Base-by-base conservation (phyloP, 2,888 invertebrate species). In the Xylocampa areola region DNA sequence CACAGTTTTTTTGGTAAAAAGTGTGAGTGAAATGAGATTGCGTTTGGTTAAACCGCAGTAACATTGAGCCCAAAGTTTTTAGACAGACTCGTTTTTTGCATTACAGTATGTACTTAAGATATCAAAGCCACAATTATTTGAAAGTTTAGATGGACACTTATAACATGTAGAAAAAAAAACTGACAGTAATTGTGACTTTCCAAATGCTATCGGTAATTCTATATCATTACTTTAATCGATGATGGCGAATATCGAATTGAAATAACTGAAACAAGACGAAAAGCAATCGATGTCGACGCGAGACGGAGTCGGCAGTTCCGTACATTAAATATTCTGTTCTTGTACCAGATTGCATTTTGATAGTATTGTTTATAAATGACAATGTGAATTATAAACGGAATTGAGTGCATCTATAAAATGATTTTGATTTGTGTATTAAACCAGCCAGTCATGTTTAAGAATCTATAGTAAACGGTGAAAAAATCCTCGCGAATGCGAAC, bases 141-240 rank as follows among this genome's bases (percentile, higher is more conserved):
- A 73, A 68, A 72, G 59, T 59, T 50, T 23, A 51, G 27, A 44
- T 17, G 37, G 11, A 21, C 36, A 49, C 30, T 53, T 52, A 58
- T 61, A 51, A 54, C 43, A 17, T 40, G 37, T 45, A 10, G 17
- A 37, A 53, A 60, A 62, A 61, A 44, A 67, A 67, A 67, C 19
- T 32, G 16, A 23, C 14, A n/a, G 36, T 44, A 61, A 64, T 63
- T 29, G 40, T 5, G 27, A 58, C 73, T 72, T 73, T 73, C 73
- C 41, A 68, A 69, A 59, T 35, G 52, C 43, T 50, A 53, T 50
- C n/a, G 2, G 8, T 69, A 72, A 75, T 73, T 50, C 33, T 37
- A 67, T 72, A 67, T 59, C 35, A 74, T 74, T 74, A 74, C 40
- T 47, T 50, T 59, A 75, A 75, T 73, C 52, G 55, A 36, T 13